Evolutionary conservation across 2,888 invertebrate species (phyloP).

Genomic region (Belgica antarctica): DNA sequence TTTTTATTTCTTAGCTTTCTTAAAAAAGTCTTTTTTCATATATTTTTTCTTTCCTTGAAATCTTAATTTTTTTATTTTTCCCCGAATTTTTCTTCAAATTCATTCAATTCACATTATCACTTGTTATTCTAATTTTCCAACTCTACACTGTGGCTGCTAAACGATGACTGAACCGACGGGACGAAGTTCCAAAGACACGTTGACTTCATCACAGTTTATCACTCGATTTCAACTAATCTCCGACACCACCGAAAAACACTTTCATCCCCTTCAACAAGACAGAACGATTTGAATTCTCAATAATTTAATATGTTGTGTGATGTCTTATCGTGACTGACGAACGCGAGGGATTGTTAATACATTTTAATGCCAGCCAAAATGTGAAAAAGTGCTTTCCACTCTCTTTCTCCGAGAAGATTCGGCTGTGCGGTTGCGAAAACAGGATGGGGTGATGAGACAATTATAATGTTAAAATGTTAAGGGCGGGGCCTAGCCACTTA

Average conservation of each 20-base stretch:
- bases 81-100: not conserved
- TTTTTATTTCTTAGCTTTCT: not conserved
- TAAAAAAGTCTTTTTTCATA: no score
- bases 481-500: constrained; percentile 18
- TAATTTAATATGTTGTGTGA: constrained; percentile 18
- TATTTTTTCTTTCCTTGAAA: no score
- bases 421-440: constrained; percentile 35
- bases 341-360: constrained; percentile 41
- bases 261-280: constrained; percentile 17
- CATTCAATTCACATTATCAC: not conserved
- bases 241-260: not conserved
- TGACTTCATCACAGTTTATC: constrained; percentile 27
- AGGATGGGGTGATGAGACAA: constrained; percentile 32
- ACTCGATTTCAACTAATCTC: not conserved
- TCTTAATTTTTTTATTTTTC: not conserved
- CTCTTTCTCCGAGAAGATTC: not conserved
- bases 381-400: constrained; percentile 31
- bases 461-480: constrained; percentile 42
- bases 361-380: constrained; percentile 41
- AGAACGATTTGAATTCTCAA: constrained; percentile 30
- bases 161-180: constrained; percentile 14
- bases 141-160: not conserved
- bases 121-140: no score
- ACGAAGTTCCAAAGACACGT: not conserved
- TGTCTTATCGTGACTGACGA: constrained; percentile 37